Evolutionary conservation across 1,140 invertebrate genomes (phyloP).

Genomic region (Caerostris darwini): DNA sequence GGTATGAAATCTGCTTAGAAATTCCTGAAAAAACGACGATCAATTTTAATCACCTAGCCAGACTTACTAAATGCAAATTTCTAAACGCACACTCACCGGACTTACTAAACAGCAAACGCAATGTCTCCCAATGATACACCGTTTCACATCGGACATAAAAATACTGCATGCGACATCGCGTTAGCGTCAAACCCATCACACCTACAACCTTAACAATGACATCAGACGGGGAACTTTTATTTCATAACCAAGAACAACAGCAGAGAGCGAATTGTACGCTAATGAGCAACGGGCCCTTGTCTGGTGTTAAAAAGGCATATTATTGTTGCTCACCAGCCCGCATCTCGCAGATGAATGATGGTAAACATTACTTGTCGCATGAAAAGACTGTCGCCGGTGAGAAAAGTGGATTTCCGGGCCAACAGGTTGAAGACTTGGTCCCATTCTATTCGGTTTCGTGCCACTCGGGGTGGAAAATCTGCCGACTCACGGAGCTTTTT

Average conservation of each 20-base stretch:
- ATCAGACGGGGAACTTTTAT: background rate
- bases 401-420: constrained; percentile 71
- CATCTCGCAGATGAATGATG: background rate
- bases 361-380: background rate
- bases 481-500: constrained; percentile 22
- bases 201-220: background rate
- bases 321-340: background rate
- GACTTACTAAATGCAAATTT: no score
- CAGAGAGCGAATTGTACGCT: background rate
- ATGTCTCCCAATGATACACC: background rate
- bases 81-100: no score
- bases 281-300: background rate
- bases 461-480: constrained; percentile 52
- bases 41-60: no score
- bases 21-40: no score
- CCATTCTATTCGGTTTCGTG: constrained; percentile 46
- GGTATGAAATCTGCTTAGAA: no score
- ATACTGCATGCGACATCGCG: background rate
- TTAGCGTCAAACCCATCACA: background rate
- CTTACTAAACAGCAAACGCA: no score
- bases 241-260: background rate
- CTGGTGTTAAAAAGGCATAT: background rate
- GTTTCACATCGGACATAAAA: background rate
- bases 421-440: constrained; percentile 65
- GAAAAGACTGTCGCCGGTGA: background rate